These are phyloP conservation scores for Lucilia sericata DNA, from an alignment of 1,140 invertebrate species.

Conservation along the genomic window DNA sequence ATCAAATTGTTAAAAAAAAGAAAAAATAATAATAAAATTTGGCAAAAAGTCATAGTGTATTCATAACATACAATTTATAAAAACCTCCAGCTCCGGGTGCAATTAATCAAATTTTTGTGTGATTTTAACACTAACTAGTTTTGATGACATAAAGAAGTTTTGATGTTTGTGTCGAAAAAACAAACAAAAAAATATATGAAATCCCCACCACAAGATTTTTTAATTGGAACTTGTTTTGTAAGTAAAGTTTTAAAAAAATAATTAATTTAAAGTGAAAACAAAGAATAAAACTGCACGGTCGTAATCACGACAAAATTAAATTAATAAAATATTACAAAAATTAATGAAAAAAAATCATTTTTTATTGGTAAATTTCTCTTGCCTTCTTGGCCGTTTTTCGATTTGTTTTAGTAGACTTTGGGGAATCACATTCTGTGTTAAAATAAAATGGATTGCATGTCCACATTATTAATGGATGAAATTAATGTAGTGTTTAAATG, in stretches of 20 bases:
- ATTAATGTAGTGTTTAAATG: too few relatives aligned
- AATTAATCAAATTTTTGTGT: conserved; percentile 25
- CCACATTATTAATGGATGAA: too few relatives aligned
- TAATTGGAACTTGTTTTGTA: neutral
- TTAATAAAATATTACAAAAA: too few relatives aligned
- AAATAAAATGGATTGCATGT: too few relatives aligned
- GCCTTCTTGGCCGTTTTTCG: too few relatives aligned
- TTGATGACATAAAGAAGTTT: conserved; percentile 10
- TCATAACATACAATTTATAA: neutral
- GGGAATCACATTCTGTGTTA: too few relatives aligned
- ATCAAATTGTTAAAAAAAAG: neutral
- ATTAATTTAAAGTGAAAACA: neutral
- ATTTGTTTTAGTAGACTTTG: too few relatives aligned
- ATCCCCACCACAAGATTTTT: too few relatives aligned
- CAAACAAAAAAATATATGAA: too few relatives aligned
- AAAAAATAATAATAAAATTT: conserved; percentile 9
- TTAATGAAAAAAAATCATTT: too few relatives aligned
- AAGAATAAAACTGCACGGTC: neutral
- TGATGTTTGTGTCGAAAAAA: neutral
- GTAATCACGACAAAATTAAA: too few relatives aligned
- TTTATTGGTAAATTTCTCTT: too few relatives aligned
- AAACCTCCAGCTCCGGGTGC: neutral
- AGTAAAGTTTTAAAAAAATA: neutral
- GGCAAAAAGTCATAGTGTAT: neutral
- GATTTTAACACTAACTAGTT: neutral